A percentile compares a stretch with the other conserved stretches of the same genome.
Evolutionary conservation across 2,797 vertebrate genomes (phyloP).

Genomic region (Protosalanx chinensis): DNA sequence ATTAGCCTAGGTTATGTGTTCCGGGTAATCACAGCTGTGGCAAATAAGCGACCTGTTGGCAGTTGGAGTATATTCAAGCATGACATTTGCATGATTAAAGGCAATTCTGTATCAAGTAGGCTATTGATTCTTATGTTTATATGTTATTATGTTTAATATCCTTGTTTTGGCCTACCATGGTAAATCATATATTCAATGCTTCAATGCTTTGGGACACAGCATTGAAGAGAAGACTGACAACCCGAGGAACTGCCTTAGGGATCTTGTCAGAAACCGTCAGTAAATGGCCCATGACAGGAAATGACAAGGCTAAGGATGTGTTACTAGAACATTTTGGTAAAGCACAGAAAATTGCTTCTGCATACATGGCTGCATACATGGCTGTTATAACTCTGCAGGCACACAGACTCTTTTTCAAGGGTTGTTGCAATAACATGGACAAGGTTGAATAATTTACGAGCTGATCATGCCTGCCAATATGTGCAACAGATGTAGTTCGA

Average conservation of each 20-base stretch:
- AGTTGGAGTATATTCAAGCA: too few species aligned
- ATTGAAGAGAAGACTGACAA: conserved; percentile 1
- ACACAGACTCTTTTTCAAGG: not conserved
- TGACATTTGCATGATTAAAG: too few species aligned
- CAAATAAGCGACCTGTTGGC: too few species aligned
- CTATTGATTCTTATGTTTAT: too few species aligned
- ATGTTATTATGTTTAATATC: too few species aligned
- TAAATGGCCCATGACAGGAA: not conserved
- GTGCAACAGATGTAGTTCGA: too few species aligned
- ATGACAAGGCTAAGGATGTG: conserved; percentile 7
- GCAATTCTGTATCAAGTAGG: too few species aligned
- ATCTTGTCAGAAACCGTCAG: conserved; percentile 10
- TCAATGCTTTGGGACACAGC: not conserved
- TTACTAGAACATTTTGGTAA: conserved; percentile 13
- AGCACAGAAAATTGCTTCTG: conserved; percentile 1
- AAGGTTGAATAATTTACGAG: too few species aligned
- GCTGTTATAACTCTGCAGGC: not conserved
- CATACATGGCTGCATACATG: conserved; percentile 8
- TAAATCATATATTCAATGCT: not conserved
- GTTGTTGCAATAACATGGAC: conserved; percentile 12
- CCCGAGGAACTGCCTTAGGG: not conserved
- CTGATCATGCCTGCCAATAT: too few species aligned
- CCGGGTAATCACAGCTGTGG: too few species aligned
- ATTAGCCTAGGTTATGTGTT: too few species aligned
- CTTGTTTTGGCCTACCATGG: too few species aligned